phyloP scores from a whole-genome alignment of 2,797 vertebrate species.

The Petrocephalus sullivani region DNA sequence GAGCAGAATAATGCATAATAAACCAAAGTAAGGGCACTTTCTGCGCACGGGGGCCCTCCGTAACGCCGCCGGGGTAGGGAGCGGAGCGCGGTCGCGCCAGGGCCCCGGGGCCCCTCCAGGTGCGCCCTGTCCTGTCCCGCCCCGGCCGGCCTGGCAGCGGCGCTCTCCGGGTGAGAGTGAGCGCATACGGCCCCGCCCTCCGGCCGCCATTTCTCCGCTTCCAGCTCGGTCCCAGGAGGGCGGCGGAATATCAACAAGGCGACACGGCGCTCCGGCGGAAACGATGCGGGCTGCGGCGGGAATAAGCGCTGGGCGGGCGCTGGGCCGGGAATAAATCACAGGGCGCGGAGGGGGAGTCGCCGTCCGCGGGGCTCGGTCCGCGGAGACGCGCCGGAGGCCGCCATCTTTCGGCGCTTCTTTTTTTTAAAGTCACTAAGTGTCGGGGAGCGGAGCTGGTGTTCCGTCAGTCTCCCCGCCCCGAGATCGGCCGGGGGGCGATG shows the following conservation, averaged over 20 bases:
- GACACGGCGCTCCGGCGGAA: neutral
- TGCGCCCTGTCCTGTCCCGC: neutral
- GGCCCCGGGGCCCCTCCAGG: neutral
- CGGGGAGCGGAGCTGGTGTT: neutral
- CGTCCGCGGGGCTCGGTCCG: neutral
- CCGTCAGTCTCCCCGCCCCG: too few relatives aligned
- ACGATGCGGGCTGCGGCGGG: neutral
- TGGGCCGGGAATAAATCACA: neutral
- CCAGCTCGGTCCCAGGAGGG: conserved; percentile 12
- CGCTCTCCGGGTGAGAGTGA: neutral
- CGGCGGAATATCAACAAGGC: conserved; percentile 24
- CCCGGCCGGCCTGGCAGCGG: neutral
- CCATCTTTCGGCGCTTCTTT: conserved; percentile 23
- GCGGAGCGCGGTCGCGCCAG: neutral
- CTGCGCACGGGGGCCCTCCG: neutral
- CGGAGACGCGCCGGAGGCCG: conserved; percentile 25
- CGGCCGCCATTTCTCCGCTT: conserved; percentile 28
- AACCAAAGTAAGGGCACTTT: neutral
- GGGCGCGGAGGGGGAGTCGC: neutral
- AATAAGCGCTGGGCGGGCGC: neutral
- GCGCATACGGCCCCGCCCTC: neutral
- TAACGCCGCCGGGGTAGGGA: neutral
- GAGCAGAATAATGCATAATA: neutral
- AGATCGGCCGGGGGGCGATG: neutral
- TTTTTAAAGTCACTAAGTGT: conserved; percentile 4